Evolutionary conservation across 2,113 vertebrate genomes (phyloP), one percentile per base, ranked within the genome.

Genomic region (Fulmarus glacialis): DNA sequence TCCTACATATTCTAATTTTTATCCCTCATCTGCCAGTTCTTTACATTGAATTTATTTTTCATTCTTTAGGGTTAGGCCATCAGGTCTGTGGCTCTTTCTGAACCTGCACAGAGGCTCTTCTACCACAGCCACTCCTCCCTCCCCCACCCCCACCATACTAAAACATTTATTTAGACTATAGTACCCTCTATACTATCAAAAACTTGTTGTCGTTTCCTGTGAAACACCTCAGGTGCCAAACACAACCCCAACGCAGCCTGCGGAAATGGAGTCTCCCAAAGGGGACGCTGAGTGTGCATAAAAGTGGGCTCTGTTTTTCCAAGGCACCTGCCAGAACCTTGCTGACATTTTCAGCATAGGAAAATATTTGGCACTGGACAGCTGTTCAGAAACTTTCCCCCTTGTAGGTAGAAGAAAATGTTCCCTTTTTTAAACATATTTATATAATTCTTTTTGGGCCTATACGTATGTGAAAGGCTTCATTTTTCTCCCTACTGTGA

Each of bases 281-380:
- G 92, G 90, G 66, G 87, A 62, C 90, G 90, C 85, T 93, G 93
- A 95, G 48, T 36, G 13, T 55, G 90, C 74, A 94, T 73, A 80
- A 58, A 97, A 79, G 82, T 48, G 82, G 82, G 45, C 66, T 88
- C 92, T 97, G 87, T 97, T 92, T 96, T 85, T 90, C 79, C 82
- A 91, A 91, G 74, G 67, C 87, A 97, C 96, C 93, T 95, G 95
- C 87, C 82, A 93, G 93, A 95, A 58, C 66, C 70, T 94, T 77
- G 74, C 92, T 95, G 93, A 92, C 90, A 92, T 90, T 96, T 96
- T 95, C 85, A 77, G 66, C 74, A 50, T 62, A 90, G 58, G 58
- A 97, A 97, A 97, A 97, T 95, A 94, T 94, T 97, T 97, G 92
- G 70, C 93, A 95, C 38, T 58, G 90, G 66, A 93, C 84, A 93